Percentiles rank a stretch among this genome's conserved stretches.
Conservation (phyloP, 2,113 vertebrate genomes). For the Hemicordylus capensis region DNA sequence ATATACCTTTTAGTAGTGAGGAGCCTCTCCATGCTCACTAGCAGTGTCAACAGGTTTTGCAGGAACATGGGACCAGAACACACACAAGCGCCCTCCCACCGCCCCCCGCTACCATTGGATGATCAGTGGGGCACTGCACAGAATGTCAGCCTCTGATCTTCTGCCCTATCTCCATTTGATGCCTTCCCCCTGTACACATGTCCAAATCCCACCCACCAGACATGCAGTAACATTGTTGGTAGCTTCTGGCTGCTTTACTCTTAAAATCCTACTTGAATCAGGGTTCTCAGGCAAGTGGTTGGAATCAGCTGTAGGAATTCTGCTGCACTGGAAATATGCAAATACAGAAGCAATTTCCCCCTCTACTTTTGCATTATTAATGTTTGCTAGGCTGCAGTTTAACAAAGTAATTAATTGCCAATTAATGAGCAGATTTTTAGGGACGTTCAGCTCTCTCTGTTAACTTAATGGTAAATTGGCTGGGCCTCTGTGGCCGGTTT, state of each 20-base stretch:
- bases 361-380: slow-evolving; percentile 10
- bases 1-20: too few relatives aligned
- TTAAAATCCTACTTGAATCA: slow-evolving; percentile 20
- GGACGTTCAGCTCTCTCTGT: slow-evolving; percentile 17
- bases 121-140: too few relatives aligned
- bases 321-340: slow-evolving; percentile 18
- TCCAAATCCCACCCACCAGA: neutral
- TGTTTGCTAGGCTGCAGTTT: slow-evolving; percentile 13
- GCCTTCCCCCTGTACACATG: neutral
- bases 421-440: slow-evolving; percentile 22
- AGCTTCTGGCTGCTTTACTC: neutral
- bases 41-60: too few relatives aligned
- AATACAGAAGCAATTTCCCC: neutral
- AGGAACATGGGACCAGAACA: too few relatives aligned
- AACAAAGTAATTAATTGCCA: slow-evolving; percentile 6
- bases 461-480: slow-evolving; percentile 8
- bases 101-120: too few relatives aligned
- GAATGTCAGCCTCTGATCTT: too few relatives aligned
- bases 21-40: too few relatives aligned
- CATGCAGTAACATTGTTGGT: neutral
- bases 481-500: neutral
- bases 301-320: slow-evolving; percentile 15
- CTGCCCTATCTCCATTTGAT: neutral
- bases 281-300: neutral
- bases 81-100: too few relatives aligned